Conservation (phyloP, 1,140 invertebrate species). For the Heliconius himera region DNA sequence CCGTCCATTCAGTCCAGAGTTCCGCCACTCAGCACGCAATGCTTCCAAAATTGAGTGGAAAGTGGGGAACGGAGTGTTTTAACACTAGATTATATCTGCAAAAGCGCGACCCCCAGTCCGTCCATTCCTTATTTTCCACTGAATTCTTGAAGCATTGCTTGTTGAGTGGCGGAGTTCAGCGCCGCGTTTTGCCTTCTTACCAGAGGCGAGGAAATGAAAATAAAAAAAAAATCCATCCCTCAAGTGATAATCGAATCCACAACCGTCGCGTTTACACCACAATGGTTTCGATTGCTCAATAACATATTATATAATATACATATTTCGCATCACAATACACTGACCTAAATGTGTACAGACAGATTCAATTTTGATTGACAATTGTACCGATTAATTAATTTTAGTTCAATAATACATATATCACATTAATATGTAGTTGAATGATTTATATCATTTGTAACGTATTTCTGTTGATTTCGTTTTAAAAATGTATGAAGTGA, state of each 20-base stretch:
- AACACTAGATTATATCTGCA: no score
- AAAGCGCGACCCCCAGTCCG: no score
- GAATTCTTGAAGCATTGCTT: background rate
- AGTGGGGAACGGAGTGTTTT: no score
- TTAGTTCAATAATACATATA: constrained; percentile 5
- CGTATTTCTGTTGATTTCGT: background rate
- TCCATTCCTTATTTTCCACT: background rate
- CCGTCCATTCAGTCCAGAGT: background rate
- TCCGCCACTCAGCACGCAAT: no score
- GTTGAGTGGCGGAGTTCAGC: no score
- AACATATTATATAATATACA: background rate
- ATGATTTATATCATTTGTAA: constrained; percentile 4
- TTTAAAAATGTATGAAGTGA: background rate
- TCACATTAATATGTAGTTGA: background rate
- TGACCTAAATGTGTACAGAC: background rate
- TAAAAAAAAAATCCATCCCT: no score
- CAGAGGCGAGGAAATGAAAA: no score
- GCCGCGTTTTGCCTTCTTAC: background rate
- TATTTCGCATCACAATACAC: background rate
- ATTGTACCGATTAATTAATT: constrained; percentile 8
- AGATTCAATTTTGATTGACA: constrained; percentile 9
- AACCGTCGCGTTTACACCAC: background rate
- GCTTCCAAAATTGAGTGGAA: no score
- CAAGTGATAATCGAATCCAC: no score
- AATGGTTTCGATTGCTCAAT: no score